Percentiles rank a stretch among this genome's conserved stretches.
Conservation (phyloP, 2,888 invertebrate species). For the Lydus trimaculatus region DNA sequence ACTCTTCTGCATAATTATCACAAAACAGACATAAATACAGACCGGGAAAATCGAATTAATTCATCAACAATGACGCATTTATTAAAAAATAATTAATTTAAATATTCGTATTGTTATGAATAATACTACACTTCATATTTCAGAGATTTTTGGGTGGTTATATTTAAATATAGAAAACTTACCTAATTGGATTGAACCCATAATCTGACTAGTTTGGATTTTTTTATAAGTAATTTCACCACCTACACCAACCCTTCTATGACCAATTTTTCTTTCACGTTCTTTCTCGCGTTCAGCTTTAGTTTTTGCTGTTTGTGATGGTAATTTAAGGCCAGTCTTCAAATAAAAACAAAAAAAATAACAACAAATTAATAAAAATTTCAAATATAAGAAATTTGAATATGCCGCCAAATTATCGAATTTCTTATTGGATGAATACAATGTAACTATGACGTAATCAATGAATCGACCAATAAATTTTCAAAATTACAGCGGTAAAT, state of each 20-base stretch:
- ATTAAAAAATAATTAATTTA: too few relatives aligned
- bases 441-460: neutral
- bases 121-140: too few relatives aligned
- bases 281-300: conserved; percentile 65
- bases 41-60: neutral
- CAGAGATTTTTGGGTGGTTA: too few relatives aligned
- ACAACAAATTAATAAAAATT: neutral
- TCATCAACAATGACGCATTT: neutral
- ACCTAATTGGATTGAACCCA: conserved; percentile 98
- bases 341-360: too few relatives aligned
- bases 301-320: conserved; percentile 60
- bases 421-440: neutral
- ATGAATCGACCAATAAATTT: conserved; percentile 17
- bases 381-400: neutral
- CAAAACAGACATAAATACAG: neutral
- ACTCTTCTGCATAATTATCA: neutral
- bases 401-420: neutral
- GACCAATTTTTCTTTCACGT: conserved; percentile 92
- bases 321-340: conserved; percentile 47
- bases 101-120: too few relatives aligned
- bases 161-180: conserved; percentile 56
- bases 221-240: conserved; percentile 99
- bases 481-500: neutral
- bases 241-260: conserved; percentile 94
- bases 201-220: conserved; percentile 94